phyloP scores from a whole-genome alignment of 2,113 vertebrate species.

The Callithrix jacchus region DNA sequence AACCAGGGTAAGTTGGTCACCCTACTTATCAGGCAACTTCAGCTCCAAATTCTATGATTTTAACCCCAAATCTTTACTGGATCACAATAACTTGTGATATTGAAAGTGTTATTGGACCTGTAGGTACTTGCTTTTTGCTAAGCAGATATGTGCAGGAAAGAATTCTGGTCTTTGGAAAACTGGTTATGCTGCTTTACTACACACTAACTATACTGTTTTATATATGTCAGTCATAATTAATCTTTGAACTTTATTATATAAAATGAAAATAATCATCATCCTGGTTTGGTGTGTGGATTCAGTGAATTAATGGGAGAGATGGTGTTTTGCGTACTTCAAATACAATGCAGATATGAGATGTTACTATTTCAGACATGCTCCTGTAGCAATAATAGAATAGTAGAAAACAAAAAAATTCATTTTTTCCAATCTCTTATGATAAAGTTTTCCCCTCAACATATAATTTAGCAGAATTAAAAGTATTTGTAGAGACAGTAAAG shows the following conservation, averaged over 20 bases:
- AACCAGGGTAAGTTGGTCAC: background rate
- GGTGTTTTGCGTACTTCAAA: conserved; percentile 23
- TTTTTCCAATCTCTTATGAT: background rate
- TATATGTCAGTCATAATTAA: background rate
- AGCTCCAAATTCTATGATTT: background rate
- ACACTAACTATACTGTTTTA: background rate
- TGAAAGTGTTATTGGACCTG: background rate
- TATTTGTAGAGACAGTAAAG: background rate
- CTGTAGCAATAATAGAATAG: background rate
- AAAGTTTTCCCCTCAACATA: background rate
- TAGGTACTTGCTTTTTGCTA: background rate
- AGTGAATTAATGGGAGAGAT: conserved; percentile 8
- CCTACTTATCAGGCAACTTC: background rate
- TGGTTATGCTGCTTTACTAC: background rate
- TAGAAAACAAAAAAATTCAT: background rate
- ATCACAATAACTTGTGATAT: background rate
- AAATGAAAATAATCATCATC: conserved; percentile 31
- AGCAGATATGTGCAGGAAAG: background rate
- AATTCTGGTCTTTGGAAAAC: conserved; percentile 17
- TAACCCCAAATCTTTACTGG: background rate
- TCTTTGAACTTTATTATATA: background rate
- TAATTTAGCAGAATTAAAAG: conserved; percentile 50
- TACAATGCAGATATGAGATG: background rate
- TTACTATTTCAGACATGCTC: background rate
- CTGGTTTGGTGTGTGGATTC: background rate